Evolutionary conservation across 2,888 invertebrate genomes (phyloP), one percentile per base, ranked within the genome.

Genomic region (Operophtera brumata): DNA sequence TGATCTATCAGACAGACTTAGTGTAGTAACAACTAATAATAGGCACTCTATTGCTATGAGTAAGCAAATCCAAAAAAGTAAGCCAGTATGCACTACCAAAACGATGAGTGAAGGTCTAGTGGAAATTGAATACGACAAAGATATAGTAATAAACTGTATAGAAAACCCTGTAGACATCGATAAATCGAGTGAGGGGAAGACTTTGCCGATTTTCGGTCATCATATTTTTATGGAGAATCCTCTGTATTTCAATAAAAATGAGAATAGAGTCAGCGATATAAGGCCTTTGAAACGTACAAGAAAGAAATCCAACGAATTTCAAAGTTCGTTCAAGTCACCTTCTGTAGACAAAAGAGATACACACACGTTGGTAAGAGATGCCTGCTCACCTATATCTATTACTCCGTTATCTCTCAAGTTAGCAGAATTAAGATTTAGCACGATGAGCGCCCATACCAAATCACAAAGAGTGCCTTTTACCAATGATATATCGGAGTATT

Each of bases 371-470:
- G 72, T 89, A 26, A 82, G 87, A 69, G 86, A 88, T n/a, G 88
- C 77, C 0, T 89, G 87, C 66, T 90, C 90, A 30, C 90, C 89
- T 39, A 78, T 88, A 6, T 91, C 89, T 53, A 86, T 93, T 25
- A 92, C 93, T 20, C 93, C 93, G 58, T 80, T 93, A 67, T 92
- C 93, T 57, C 85, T 86, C 54, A 91, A 91, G 68, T 77, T 93
- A 66, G 91, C 93, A 54, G 92, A 91, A 62, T 73, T 93, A 62
- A 86, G 91, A 67, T 92, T 93, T 70, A 91, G 91, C 67, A 86
- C 90, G 54, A 85, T 89, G 73, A 90, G 86, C 67, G 78, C 85
- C 41, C 81, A 89, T 67, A 78, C 75, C 46, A 79, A 82, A 66
- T 78, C 84, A 43, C 78, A 83, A 72, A 77, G 82, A 65, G 65